phyloP scores from a whole-genome alignment of 2,797 vertebrate genomes.

The Neoniphon sammara region DNA sequence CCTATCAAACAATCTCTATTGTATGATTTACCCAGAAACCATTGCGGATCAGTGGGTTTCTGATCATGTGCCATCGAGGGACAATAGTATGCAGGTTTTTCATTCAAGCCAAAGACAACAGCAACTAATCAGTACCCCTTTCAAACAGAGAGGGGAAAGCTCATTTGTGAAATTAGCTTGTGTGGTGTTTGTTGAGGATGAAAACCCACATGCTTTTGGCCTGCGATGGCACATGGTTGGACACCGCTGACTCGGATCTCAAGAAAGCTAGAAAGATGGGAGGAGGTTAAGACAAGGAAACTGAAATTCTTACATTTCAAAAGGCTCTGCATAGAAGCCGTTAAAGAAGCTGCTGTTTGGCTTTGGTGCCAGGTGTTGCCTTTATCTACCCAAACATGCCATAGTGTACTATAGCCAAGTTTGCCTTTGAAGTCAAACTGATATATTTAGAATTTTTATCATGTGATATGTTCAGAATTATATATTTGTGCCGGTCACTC shows the following conservation, averaged over 20 bases:
- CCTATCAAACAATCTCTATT: slow-evolving; percentile 29
- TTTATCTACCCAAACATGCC: slow-evolving; percentile 74
- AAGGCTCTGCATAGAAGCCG: slow-evolving; percentile 51
- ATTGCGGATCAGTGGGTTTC: slow-evolving; percentile 16
- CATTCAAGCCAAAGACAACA: not conserved
- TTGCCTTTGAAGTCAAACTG: slow-evolving; percentile 76
- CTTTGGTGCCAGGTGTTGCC: slow-evolving; percentile 74
- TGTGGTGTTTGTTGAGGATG: slow-evolving; percentile 16
- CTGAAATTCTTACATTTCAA: slow-evolving; percentile 63
- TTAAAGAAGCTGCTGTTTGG: slow-evolving; percentile 75
- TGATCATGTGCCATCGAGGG: slow-evolving; percentile 7
- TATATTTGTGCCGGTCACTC: slow-evolving; percentile 82
- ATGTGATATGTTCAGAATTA: slow-evolving; percentile 74
- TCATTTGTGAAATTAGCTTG: slow-evolving; percentile 2
- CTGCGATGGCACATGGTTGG: slow-evolving; percentile 20
- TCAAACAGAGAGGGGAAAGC: not conserved
- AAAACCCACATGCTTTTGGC: slow-evolving; percentile 29
- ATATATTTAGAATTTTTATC: slow-evolving; percentile 75
- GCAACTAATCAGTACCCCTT: slow-evolving; percentile 5
- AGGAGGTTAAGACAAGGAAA: slow-evolving; percentile 29
- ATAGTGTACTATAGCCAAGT: slow-evolving; percentile 79
- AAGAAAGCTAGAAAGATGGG: slow-evolving; percentile 20
- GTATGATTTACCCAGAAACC: slow-evolving; percentile 38
- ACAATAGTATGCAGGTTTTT: slow-evolving; percentile 14
- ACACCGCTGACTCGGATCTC: slow-evolving; percentile 22